Conservation (phyloP, 2,888 invertebrate genomes). For the Sympetrum striolatum region DNA sequence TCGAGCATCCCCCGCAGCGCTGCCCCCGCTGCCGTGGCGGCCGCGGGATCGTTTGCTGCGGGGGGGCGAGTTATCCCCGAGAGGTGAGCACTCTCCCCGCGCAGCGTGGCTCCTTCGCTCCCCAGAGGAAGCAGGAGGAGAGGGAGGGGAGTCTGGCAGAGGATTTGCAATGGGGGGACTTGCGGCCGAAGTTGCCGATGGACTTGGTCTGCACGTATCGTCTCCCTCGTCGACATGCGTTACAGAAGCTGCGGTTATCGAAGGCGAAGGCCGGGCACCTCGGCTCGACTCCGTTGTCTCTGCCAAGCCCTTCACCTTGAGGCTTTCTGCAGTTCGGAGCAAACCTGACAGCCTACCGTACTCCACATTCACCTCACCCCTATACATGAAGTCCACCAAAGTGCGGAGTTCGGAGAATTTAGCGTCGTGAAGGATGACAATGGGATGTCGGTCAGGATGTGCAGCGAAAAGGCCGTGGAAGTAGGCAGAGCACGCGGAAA, state of each 20-base stretch:
- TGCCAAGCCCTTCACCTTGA: slow-evolving; percentile 91
- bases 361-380: slow-evolving; percentile 94
- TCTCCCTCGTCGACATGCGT: slow-evolving; percentile 54
- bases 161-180: slow-evolving; percentile 32
- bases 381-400: slow-evolving; percentile 95
- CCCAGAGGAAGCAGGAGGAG: slow-evolving; percentile 38
- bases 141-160: slow-evolving; percentile 28
- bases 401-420: slow-evolving; percentile 88
- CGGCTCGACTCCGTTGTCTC: slow-evolving; percentile 83
- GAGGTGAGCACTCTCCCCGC: slow-evolving; percentile 11
- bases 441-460: slow-evolving; percentile 91
- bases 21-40: slow-evolving; percentile 32
- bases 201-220: slow-evolving; percentile 6
- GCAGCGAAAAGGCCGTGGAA: slow-evolving; percentile 93
- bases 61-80: slow-evolving; percentile 4
- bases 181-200: slow-evolving; percentile 17
- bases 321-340: slow-evolving; percentile 90
- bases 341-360: slow-evolving; percentile 90
- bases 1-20: neutral
- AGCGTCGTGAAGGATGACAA: slow-evolving; percentile 94
- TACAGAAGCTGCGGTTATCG: slow-evolving; percentile 67
- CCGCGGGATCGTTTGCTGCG: slow-evolving; percentile 43
- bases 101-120: slow-evolving; percentile 21
- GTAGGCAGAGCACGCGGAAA: slow-evolving; percentile 95
- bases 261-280: slow-evolving; percentile 56